These are phyloP conservation scores for Apodemia zela DNA, from an alignment of 2,888 invertebrate species.

Conservation along the genomic window DNA sequence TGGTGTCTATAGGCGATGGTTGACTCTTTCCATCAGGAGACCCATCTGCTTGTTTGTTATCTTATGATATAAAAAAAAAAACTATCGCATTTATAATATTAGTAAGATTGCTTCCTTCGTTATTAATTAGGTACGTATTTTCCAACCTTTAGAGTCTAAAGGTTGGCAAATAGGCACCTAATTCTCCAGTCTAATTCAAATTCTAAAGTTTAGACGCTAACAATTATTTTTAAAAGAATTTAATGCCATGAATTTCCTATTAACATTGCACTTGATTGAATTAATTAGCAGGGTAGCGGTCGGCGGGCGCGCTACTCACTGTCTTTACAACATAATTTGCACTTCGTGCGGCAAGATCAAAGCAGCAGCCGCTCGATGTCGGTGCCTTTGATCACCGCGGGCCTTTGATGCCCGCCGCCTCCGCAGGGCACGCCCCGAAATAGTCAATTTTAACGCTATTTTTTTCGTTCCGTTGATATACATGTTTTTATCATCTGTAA, in stretches of 20 bases:
- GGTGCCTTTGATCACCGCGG: slow-evolving; percentile 76
- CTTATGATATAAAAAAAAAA: no score
- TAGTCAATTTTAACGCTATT: slow-evolving; percentile 73
- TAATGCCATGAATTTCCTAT: neutral
- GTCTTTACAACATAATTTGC: slow-evolving; percentile 82
- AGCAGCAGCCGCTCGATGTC: slow-evolving; percentile 68
- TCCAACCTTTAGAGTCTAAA: no score
- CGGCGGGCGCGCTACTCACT: slow-evolving; percentile 69
- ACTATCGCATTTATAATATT: neutral
- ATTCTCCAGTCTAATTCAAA: no score
- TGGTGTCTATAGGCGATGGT: no score
- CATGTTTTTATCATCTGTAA: slow-evolving; percentile 22
- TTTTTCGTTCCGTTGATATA: slow-evolving; percentile 42
- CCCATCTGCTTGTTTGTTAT: no score
- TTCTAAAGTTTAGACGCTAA: neutral
- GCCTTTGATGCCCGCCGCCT: slow-evolving; percentile 75
- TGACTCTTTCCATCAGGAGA: no score
- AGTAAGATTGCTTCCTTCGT: neutral
- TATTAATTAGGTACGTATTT: no score
- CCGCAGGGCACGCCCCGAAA: slow-evolving; percentile 71
- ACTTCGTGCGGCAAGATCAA: slow-evolving; percentile 79
- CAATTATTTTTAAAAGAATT: neutral
- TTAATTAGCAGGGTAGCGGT: slow-evolving; percentile 71
- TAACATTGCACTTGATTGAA: slow-evolving; percentile 54
- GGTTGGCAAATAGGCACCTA: no score